Conservation (phyloP, 37 sponge, comb jelly and placozoan species). For the Agelas oroides region DNA sequence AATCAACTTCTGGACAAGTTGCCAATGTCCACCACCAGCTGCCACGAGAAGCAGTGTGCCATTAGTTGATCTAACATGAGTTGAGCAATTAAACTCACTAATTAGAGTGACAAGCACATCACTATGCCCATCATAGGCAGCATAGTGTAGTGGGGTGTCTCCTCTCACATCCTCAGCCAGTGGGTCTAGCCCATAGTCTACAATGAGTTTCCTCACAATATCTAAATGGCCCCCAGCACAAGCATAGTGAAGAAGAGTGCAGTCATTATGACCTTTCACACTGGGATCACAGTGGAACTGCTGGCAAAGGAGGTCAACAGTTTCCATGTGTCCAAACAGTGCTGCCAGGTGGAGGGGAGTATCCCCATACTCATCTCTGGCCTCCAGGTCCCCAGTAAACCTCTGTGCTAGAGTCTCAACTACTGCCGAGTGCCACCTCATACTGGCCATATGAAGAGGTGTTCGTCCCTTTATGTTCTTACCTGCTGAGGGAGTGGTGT, state of each 20-base stretch:
- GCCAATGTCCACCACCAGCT: too few species aligned
- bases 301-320: too few species aligned
- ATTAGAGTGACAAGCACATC: neutral
- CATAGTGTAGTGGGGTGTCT: neutral
- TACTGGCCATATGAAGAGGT: neutral
- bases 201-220: slow-evolving; percentile 1
- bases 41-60: too few species aligned
- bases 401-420: neutral
- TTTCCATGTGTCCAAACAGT: neutral
- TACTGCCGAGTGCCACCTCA: neutral
- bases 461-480: neutral
- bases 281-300: neutral
- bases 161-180: neutral
- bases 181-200: neutral
- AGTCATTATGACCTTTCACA: neutral
- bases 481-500: neutral
- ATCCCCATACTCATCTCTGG: neutral
- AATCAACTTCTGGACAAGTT: too few species aligned
- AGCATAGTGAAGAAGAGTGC: neutral
- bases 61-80: neutral
- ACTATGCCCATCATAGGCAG: neutral
- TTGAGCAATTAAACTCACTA: neutral
- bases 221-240: neutral
- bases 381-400: neutral
- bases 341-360: neutral